A percentile compares a stretch with the other conserved stretches of the same genome.
phyloP scores from a whole-genome alignment of 2,797 vertebrate species.

The Neosilurus mollespiculum region DNA sequence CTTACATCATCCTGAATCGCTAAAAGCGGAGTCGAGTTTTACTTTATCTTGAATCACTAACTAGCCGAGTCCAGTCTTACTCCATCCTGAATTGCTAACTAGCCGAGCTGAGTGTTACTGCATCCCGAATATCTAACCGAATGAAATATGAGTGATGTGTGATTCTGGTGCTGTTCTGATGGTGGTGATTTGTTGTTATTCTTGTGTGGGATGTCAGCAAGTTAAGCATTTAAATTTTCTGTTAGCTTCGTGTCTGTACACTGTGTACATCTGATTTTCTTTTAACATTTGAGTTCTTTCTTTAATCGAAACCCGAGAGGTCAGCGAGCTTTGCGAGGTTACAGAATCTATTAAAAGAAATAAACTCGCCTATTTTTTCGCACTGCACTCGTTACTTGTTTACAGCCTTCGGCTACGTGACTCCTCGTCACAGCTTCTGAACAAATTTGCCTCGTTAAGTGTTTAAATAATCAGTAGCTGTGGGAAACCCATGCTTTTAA shows the following conservation, averaged over 20 bases:
- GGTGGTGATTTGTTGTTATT: no score
- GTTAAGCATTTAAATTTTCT: background rate
- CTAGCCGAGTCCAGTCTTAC: no score
- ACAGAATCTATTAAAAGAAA: background rate
- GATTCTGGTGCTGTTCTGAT: background rate
- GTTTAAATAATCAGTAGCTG: conserved; percentile 18
- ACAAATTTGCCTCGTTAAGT: conserved; percentile 15
- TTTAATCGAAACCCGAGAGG: background rate
- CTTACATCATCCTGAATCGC: no score
- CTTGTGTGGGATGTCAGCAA: background rate
- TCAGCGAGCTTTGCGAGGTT: background rate
- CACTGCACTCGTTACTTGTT: background rate
- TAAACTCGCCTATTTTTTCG: background rate
- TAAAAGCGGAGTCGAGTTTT: no score
- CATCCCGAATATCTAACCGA: no score
- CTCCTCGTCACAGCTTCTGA: background rate
- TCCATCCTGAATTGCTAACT: no score
- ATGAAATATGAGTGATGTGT: background rate
- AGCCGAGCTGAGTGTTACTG: no score
- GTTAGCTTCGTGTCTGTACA: background rate
- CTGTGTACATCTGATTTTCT: no score
- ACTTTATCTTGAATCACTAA: no score
- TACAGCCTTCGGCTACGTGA: background rate
- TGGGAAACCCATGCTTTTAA: conserved; percentile 9
- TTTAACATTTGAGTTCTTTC: background rate